phyloP scores from a whole-genome alignment of 2,113 vertebrate genomes.

The Tyrannus savana region DNA sequence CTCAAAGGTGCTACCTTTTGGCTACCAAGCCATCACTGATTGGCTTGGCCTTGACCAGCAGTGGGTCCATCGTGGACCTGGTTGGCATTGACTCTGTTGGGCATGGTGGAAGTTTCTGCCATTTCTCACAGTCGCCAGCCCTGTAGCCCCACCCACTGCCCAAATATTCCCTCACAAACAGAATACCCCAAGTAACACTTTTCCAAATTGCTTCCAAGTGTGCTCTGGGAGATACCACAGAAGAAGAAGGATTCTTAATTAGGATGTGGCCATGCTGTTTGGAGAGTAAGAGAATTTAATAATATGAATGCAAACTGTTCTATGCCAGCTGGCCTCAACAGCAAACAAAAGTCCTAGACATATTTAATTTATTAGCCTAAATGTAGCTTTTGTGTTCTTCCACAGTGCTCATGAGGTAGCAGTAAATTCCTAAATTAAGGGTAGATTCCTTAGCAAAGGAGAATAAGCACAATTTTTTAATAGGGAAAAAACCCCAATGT shows the following conservation, averaged over 20 bases:
- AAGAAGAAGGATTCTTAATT: constrained; percentile 21
- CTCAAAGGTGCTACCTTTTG: not conserved
- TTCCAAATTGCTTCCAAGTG: not conserved
- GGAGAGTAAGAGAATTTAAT: constrained; percentile 29
- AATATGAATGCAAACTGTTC: constrained; percentile 18
- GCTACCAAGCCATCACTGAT: fast-evolving
- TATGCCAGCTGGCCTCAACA: constrained; percentile 6
- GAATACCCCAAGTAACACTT: not conserved
- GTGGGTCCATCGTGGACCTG: not conserved
- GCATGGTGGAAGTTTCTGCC: not conserved
- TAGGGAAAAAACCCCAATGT: fast-evolving
- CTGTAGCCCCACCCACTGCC: fast-evolving
- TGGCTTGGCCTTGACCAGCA: not conserved
- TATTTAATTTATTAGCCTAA: constrained; percentile 35
- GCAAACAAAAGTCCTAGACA: not conserved
- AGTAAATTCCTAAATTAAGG: not conserved
- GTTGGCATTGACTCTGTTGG: not conserved
- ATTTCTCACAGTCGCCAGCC: not conserved
- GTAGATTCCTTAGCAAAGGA: not conserved
- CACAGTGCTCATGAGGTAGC: not conserved
- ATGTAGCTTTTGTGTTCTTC: not conserved
- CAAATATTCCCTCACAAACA: not conserved
- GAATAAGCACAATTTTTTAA: not conserved
- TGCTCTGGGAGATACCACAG: not conserved
- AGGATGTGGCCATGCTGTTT: not conserved